These are phyloP conservation scores for Cephus cinctus DNA, from an alignment of 1,140 invertebrate species.

Conservation along the genomic window DNA sequence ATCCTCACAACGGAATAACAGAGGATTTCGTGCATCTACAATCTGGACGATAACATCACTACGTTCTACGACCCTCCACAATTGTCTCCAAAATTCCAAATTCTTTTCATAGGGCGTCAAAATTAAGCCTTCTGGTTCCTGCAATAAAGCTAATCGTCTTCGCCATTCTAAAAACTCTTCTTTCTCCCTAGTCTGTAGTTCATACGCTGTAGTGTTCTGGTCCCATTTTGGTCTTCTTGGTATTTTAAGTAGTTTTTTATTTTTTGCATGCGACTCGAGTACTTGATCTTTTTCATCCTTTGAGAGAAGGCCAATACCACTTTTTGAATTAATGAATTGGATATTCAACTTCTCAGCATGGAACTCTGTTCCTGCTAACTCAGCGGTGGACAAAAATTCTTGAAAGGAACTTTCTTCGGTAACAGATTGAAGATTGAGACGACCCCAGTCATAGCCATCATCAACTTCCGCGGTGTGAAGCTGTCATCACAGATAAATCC, in stretches of 20 bases:
- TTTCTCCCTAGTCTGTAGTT: constrained; percentile 76
- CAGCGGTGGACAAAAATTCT: constrained; percentile 92
- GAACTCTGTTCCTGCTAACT: constrained; percentile 92
- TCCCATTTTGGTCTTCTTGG: constrained; percentile 86
- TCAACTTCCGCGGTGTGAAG: constrained; percentile 83
- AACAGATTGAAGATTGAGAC: constrained; percentile 87
- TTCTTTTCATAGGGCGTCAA: constrained; percentile 98
- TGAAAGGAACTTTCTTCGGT: constrained; percentile 95
- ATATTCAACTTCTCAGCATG: constrained; percentile 88
- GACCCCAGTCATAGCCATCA: constrained; percentile 88
- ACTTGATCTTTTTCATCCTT: constrained; percentile 64
- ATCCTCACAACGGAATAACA: constrained; percentile 92
- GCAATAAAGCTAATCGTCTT: constrained; percentile 72
- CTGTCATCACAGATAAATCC: constrained; percentile 52
- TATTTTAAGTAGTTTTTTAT: constrained; percentile 70
- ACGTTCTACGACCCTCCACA: constrained; percentile 97
- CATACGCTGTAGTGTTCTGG: constrained; percentile 69
- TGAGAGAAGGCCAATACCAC: constrained; percentile 63
- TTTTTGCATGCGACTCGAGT: constrained; percentile 64
- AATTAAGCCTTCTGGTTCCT: constrained; percentile 77
- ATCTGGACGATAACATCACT: constrained; percentile 96
- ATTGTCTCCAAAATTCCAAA: constrained; percentile 96
- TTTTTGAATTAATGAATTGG: constrained; percentile 69
- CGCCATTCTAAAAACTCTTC: constrained; percentile 89
- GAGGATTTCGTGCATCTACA: constrained; percentile 94